Conservation (phyloP, 2,113 vertebrate genomes). For the Corynorhinus townsendii region DNA sequence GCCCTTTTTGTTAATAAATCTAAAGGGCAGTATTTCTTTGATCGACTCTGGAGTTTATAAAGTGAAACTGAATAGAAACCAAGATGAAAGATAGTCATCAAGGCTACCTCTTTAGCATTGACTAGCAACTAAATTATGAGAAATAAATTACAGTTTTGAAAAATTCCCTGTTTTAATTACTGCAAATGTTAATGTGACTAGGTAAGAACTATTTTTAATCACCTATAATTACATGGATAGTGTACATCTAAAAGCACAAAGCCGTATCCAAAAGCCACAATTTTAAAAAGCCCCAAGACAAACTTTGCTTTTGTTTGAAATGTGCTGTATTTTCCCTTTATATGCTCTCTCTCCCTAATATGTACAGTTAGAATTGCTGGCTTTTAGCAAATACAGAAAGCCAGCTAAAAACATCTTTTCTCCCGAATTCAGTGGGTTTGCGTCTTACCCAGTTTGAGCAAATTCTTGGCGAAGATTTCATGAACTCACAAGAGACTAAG, state of each 20-base stretch:
- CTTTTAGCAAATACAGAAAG: neutral
- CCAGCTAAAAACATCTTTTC: neutral
- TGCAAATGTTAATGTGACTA: slow-evolving; percentile 32
- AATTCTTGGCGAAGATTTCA: slow-evolving; percentile 30
- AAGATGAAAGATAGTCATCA: slow-evolving; percentile 43
- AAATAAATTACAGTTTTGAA: slow-evolving; percentile 48
- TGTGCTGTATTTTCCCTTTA: neutral
- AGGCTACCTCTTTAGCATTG: slow-evolving; percentile 39
- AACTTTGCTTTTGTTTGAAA: slow-evolving; percentile 54
- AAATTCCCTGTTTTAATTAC: slow-evolving; percentile 50
- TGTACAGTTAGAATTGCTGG: neutral
- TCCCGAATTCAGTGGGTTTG: neutral
- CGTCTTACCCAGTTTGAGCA: neutral
- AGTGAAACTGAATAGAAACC: slow-evolving; percentile 65
- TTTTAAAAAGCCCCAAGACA: neutral
- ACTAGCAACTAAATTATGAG: slow-evolving; percentile 46
- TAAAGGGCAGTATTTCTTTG: neutral
- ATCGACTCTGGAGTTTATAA: slow-evolving; percentile 51
- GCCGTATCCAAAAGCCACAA: slow-evolving; percentile 5
- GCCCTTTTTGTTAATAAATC: slow-evolving; percentile 32
- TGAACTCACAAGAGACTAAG: slow-evolving; percentile 28
- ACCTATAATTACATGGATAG: slow-evolving; percentile 34
- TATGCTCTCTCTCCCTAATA: neutral
- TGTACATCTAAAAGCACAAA: slow-evolving; percentile 40
- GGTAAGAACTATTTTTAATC: slow-evolving; percentile 63